Evolutionary conservation across 1,140 invertebrate species (phyloP), one percentile per base, ranked within the genome.

Genomic region (Drosophila baimaii): DNA sequence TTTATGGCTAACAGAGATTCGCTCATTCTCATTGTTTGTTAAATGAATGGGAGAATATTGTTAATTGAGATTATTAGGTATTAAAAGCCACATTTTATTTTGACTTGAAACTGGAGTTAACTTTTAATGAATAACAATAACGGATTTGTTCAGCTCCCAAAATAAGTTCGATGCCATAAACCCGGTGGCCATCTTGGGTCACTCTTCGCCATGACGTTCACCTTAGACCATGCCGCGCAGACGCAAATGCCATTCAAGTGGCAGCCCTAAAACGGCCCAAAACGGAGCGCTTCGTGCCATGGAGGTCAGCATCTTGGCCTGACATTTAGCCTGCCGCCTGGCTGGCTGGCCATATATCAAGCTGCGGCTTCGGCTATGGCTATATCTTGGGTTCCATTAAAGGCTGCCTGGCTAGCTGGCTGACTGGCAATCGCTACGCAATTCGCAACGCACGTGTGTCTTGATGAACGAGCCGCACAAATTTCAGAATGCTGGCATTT

Each of bases 401-500:
- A 41, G 27, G 58, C 55, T n/a, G n/a, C n/a, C n/a, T n/a, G n/a
- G n/a, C n/a, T n/a, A n/a, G n/a, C n/a, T n/a, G n/a, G n/a, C n/a
- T n/a, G n/a, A n/a, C 57, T 65, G 56, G 46, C 61, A 37, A 72
- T 25, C 41, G 66, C 55, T 63, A 86, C 82, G 82, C 82, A 82
- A 88, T 86, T 86, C 72, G 82, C 76, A 76, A 83, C 82, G 83
- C 82, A 86, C 83, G 82, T 86, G 80, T 58, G 55, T 58, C 75
- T 81, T 81, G 74, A 85, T 85, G 73, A 85, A 74, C 71, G 63
- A 66, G 55, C 62, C 49, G 7, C 49, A 21, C 25, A 62, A 54
- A 75, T 82, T 83, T 82, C 57, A 85, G 82, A 85, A 86, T 61
- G 61, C 51, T 83, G 83, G 76, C 82, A 86, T 88, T 86, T 86